Evolutionary conservation across 2,113 vertebrate genomes (phyloP).

Genomic region (Alaudala cheleensis): DNA sequence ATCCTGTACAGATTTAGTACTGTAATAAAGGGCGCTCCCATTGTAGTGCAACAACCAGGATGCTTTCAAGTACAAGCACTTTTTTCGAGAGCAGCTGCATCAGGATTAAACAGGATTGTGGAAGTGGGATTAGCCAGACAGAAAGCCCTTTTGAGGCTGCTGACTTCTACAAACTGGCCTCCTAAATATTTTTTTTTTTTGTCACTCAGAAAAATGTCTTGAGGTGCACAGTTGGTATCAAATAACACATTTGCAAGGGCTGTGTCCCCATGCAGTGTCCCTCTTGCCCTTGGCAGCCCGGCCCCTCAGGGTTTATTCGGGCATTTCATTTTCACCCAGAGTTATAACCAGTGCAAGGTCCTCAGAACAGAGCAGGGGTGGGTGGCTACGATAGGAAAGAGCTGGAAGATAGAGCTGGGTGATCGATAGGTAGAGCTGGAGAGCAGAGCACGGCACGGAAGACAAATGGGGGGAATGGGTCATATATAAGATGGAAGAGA

Average conservation of each 20-base stretch:
- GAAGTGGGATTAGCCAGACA: conserved; percentile 41
- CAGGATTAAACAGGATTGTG: conserved; percentile 66
- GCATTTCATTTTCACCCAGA: not conserved
- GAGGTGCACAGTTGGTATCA: not conserved
- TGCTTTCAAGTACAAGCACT: conserved; percentile 63
- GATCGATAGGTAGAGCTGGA: conserved; percentile 24
- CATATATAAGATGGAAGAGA: conserved; percentile 54
- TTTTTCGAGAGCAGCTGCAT: conserved; percentile 65
- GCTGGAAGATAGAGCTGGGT: not conserved
- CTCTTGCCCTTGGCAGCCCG: not conserved
- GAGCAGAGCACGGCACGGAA: not conserved
- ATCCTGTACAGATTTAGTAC: conserved; percentile 54
- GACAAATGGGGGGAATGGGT: conserved; percentile 29
- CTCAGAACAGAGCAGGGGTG: not conserved
- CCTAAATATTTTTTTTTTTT: not conserved
- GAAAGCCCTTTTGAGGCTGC: conserved; percentile 27
- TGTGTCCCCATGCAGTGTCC: not conserved
- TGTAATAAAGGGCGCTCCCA: conserved; percentile 51
- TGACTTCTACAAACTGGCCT: conserved; percentile 26
- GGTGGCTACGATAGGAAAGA: not conserved
- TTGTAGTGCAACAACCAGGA: conserved; percentile 62
- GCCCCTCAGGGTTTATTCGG: not conserved
- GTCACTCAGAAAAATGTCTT: not conserved
- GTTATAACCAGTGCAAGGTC: not conserved
- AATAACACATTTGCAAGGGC: not conserved